Percentiles rank a stretch among this genome's conserved stretches.
phyloP scores from a whole-genome alignment of 2,888 invertebrate species.

The Andrena fulva region DNA sequence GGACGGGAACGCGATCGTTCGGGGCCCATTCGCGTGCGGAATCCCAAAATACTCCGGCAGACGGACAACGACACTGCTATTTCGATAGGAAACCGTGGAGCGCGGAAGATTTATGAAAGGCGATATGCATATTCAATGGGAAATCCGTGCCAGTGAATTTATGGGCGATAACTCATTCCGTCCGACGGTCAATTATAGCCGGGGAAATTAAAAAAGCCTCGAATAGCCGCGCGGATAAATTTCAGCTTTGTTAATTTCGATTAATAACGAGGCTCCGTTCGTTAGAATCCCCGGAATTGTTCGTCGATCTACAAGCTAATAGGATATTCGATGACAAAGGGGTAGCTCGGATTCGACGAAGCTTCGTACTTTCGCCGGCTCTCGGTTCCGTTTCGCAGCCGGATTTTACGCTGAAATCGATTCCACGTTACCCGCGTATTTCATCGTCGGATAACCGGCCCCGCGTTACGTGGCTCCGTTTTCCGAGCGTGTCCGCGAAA shows the following conservation, averaged over 20 bases:
- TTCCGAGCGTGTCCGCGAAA: slow-evolving; percentile 15
- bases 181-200: slow-evolving; percentile 33
- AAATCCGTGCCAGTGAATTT: slow-evolving; percentile 39
- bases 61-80: background rate
- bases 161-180: slow-evolving; percentile 41
- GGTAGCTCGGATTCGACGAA: slow-evolving; percentile 4
- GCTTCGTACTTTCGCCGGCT: too few relatives aligned
- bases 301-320: slow-evolving; percentile 6
- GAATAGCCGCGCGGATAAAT: slow-evolving; percentile 27
- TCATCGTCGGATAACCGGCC: background rate
- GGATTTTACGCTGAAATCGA: slow-evolving; percentile 32
- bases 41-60: slow-evolving; percentile 12
- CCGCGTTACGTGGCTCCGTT: background rate
- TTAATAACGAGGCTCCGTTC: slow-evolving; percentile 27
- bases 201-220: slow-evolving; percentile 40
- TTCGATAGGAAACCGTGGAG: slow-evolving; percentile 18
- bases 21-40: background rate
- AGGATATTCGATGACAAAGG: slow-evolving; percentile 8
- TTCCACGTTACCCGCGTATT: slow-evolving; percentile 14
- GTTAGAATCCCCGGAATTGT: slow-evolving; percentile 5
- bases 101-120: slow-evolving; percentile 38
- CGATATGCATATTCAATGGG: slow-evolving; percentile 25
- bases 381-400: background rate
- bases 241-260: slow-evolving; percentile 41
- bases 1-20: background rate